Conservation (phyloP, 2,888 invertebrate genomes). For the Machimus atricapillus region DNA sequence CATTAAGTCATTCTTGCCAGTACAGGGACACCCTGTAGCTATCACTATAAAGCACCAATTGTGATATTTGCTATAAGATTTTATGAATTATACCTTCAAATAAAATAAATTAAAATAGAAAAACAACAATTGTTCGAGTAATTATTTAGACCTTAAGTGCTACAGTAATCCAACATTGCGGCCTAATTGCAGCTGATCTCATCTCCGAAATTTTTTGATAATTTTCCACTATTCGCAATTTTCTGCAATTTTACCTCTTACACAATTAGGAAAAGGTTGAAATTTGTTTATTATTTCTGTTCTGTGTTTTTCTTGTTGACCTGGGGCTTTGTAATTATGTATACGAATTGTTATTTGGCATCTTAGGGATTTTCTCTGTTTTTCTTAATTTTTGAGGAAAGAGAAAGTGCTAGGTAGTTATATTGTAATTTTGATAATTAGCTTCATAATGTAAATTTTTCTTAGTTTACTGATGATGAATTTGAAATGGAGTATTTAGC, state of each 20-base stretch:
- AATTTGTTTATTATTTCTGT: neutral
- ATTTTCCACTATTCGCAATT: neutral
- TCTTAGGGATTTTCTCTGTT: neutral
- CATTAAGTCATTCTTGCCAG: neutral
- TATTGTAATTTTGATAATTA: neutral
- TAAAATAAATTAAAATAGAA: neutral
- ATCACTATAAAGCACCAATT: neutral
- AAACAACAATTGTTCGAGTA: neutral
- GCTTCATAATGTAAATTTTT: neutral
- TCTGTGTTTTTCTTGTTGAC: neutral
- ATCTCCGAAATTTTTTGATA: neutral
- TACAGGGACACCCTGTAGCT: neutral
- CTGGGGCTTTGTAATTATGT: neutral
- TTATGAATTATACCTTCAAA: neutral
- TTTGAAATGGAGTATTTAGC: too few relatives aligned
- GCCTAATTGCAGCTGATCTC: neutral
- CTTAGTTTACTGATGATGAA: too few relatives aligned
- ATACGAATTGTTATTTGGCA: neutral
- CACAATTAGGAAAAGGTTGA: neutral
- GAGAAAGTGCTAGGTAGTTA: neutral
- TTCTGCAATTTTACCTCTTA: neutral
- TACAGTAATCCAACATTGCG: neutral
- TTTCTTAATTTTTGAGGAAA: neutral
- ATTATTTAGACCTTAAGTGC: neutral
- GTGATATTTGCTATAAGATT: neutral